These are phyloP conservation scores for Frankliniella intonsa DNA, from an alignment of 2,888 invertebrate genomes.

Conservation along the genomic window DNA sequence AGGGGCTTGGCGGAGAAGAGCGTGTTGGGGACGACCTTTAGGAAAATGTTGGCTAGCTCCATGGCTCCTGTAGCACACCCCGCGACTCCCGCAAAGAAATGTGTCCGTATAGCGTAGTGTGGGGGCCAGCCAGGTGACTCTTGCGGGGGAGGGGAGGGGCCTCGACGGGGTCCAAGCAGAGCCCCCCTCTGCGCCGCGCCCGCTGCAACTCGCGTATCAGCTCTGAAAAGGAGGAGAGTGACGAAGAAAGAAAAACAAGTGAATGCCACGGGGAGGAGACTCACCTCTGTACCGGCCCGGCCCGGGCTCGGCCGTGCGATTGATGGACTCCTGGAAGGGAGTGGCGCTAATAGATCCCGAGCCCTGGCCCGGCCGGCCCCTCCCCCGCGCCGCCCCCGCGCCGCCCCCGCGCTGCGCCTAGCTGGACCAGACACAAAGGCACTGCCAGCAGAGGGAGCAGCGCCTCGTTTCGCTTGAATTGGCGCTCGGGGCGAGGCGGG, in stretches of 20 bases:
- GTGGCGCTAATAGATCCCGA: slow-evolving; percentile 20
- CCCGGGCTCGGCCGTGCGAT: not conserved
- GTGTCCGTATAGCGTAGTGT: too few relatives aligned
- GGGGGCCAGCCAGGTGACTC: too few relatives aligned
- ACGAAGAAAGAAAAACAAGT: slow-evolving; percentile 12
- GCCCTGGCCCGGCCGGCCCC: too few relatives aligned
- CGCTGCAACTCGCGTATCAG: not conserved
- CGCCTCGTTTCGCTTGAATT: not conserved
- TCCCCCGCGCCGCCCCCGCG: not conserved
- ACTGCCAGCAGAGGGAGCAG: too few relatives aligned
- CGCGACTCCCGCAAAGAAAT: too few relatives aligned
- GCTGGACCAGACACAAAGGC: slow-evolving; percentile 23
- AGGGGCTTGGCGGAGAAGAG: too few relatives aligned
- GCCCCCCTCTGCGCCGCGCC: not conserved
- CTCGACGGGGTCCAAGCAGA: too few relatives aligned
- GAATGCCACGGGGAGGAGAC: not conserved
- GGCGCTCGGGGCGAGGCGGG: not conserved
- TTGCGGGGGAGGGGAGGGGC: too few relatives aligned
- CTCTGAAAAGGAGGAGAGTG: slow-evolving; percentile 2
- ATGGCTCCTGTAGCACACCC: too few relatives aligned
- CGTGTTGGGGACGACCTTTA: too few relatives aligned
- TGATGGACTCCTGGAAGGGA: slow-evolving; percentile 17
- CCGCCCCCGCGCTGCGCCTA: not conserved
- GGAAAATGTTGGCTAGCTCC: too few relatives aligned
- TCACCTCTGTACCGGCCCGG: not conserved